These are phyloP conservation scores for Orchesella flavescens DNA, from an alignment of 2,888 invertebrate genomes.

Conservation along the genomic window DNA sequence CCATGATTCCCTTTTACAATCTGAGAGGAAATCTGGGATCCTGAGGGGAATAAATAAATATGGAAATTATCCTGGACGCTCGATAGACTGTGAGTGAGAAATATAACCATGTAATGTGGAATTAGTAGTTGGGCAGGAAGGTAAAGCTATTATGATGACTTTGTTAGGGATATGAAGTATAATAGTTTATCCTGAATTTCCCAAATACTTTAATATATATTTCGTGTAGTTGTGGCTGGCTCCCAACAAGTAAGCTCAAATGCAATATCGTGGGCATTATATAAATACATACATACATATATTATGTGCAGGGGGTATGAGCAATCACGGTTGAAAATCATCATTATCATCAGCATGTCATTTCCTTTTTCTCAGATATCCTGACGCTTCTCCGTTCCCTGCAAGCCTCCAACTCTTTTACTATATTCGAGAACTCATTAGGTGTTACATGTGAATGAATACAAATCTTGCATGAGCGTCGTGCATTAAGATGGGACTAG, in stretches of 20 bases:
- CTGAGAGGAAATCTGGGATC: slow-evolving; percentile 10
- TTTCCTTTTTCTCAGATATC: slow-evolving; percentile 34
- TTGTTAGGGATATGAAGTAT: too few relatives aligned
- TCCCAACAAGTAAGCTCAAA: neutral
- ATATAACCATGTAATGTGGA: slow-evolving; percentile 16
- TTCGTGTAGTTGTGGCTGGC: neutral
- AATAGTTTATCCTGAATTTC: too few relatives aligned
- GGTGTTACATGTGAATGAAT: slow-evolving; percentile 47
- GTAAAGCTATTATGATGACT: slow-evolving; percentile 6
- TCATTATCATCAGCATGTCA: slow-evolving; percentile 37
- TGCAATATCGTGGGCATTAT: neutral
- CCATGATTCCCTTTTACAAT: slow-evolving; percentile 60
- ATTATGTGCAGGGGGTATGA: too few relatives aligned
- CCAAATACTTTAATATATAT: neutral
- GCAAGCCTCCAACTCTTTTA: slow-evolving; percentile 1
- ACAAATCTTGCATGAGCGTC: neutral
- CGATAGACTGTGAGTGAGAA: slow-evolving; percentile 13
- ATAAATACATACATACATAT: too few relatives aligned
- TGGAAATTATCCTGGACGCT: slow-evolving; percentile 53
- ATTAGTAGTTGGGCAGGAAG: slow-evolving; percentile 10
- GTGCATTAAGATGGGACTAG: neutral
- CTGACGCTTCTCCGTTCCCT: neutral
- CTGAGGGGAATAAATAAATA: slow-evolving; percentile 60
- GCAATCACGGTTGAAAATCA: slow-evolving; percentile 59
- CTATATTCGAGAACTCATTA: slow-evolving; percentile 24